Conservation (phyloP, 2,797 vertebrate genomes). For the Acomys russatus region DNA sequence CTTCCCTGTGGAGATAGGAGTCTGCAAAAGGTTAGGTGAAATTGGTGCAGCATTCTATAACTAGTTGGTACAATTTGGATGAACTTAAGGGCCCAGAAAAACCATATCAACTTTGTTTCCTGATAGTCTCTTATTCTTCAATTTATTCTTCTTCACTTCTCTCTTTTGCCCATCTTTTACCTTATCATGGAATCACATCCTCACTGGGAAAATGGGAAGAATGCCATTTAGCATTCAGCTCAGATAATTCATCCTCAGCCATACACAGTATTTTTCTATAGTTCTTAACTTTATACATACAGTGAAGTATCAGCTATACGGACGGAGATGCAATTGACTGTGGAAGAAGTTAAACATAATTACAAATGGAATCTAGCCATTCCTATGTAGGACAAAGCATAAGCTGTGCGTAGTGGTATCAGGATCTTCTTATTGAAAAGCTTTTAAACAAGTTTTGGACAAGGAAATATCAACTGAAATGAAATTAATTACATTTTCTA, state of each 20-base stretch:
- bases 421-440: background rate
- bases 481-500: background rate
- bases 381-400: background rate
- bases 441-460: background rate
- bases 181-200: background rate
- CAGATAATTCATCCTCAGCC: background rate
- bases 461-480: background rate
- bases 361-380: background rate
- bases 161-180: background rate
- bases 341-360: background rate
- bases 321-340: background rate
- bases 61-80: background rate
- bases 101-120: background rate
- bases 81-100: background rate
- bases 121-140: background rate
- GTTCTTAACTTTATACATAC: background rate
- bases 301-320: background rate
- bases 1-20: conserved; percentile 5
- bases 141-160: background rate
- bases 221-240: background rate
- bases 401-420: background rate
- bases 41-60: background rate
- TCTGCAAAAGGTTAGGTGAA: background rate
- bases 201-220: background rate
- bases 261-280: background rate